Base-by-base conservation (phyloP, 2,888 invertebrate genomes). In the Orthosia gothica region DNA sequence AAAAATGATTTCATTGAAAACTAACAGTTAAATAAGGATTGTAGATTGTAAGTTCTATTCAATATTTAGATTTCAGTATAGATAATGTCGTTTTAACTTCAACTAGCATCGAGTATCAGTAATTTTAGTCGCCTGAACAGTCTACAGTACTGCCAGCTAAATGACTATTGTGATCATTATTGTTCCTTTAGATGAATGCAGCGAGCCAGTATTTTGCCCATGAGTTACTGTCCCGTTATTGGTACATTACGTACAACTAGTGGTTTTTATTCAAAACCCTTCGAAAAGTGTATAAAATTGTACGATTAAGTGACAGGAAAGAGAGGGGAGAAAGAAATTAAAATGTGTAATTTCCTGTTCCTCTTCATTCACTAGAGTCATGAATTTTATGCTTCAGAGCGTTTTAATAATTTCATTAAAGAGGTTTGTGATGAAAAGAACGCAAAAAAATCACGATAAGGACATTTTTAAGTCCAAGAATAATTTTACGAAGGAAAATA, bases 161-260 rank as follows among this genome's bases (percentile, higher is more conserved):
- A 83, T 82, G 73, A 68, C 69, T 83, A 83, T 76, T 74, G 59
- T 55, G 70, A 63, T 80, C 76, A 80, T 80, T 76, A 83, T 66
- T 71, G 76, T 69, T 57, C 49, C 45, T 70, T 70, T 49, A 54
- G n/a, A 67, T 70, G 45, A 64, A 52, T 57, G 67, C 49, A 67
- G 3, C 13, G 12, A 26, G 47, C 20, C 23, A 54, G 40, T 59
- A 65, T 57, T 70, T 65, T 68, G 11, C 47, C 55, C 52, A 9
- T 49, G 52, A 54, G 45, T 55, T 18, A 55, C 13, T 18, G 5
- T 15, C 0, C 3, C n/a, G 18, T 40, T 18, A 59, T 69, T 52
- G 23, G 13, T 20, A 50, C 16, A 40, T 66, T 52, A 32, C 0
- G 4, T 45, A 20, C 5, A 45, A 40, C 5, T 40, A 49, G 13